Percentiles rank a stretch among this genome's conserved stretches.
phyloP scores from a whole-genome alignment of 2,888 invertebrate genomes.

The Pandemis corylana region DNA sequence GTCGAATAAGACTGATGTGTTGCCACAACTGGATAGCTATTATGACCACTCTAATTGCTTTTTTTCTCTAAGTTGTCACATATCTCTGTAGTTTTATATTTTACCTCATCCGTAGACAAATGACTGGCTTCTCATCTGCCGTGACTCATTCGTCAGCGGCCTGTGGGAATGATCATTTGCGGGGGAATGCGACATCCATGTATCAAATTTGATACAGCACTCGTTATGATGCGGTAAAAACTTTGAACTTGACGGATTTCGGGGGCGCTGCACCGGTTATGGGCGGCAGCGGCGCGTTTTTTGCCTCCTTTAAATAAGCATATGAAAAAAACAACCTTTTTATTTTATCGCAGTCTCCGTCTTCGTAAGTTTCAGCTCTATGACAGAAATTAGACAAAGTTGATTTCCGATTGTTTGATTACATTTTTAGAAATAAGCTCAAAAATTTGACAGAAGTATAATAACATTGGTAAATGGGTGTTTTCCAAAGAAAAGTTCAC shows the following conservation, averaged over 20 bases:
- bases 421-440: too few species aligned
- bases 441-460: too few species aligned
- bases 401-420: too few species aligned
- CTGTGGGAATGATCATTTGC: constrained; percentile 69
- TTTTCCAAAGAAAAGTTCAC: too few species aligned
- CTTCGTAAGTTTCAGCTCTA: too few species aligned
- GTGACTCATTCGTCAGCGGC: constrained; percentile 4
- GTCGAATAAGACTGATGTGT: too few species aligned
- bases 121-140: not conserved
- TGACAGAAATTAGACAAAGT: too few species aligned
- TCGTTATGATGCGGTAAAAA: constrained; percentile 68
- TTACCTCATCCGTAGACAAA: constrained; percentile 11
- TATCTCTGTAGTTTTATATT: not conserved
- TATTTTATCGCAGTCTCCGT: too few species aligned
- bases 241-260: constrained; percentile 62
- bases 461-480: too few species aligned
- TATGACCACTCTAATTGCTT: too few species aligned
- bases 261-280: constrained; percentile 48
- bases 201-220: constrained; percentile 73
- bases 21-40: too few species aligned
- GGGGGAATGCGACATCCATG: constrained; percentile 63
- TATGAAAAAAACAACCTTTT: too few species aligned
- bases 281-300: constrained; percentile 19
- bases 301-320: not conserved
- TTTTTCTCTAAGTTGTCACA: not conserved